Base-by-base conservation (phyloP, 2,888 invertebrate genomes). In the Oxycera nigricornis region DNA sequence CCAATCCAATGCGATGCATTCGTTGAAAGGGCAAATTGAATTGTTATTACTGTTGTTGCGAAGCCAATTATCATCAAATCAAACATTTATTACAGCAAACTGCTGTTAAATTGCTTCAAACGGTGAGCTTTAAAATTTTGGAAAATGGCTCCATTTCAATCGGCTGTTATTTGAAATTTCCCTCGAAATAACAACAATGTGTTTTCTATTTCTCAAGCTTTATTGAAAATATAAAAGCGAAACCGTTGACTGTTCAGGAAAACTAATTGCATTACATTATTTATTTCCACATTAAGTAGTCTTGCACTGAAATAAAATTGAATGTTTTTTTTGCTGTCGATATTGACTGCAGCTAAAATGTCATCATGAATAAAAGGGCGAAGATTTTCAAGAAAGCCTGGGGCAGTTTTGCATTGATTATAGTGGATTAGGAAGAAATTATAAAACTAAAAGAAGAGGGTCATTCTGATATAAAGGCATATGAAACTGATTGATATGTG, bases 241-340 rank as follows among this genome's bases (percentile, higher is more conserved):
- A 74, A 74, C 76, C 74, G 76, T 76, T 74, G 76, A 76, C 74
- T 76, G 74, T 74, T 72, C 76, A 73, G 74, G 73, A 76, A 76
- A 74, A 76, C 76, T 76, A 76, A 76, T 76, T 76, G 74, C 76
- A 72, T 76, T 76, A 76, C 76, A 76, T 76, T 74, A 76, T 76
- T 76, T 76, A 76, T 76, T 67, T 74, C n/a, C n/a, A n/a, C n/a
- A n/a, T n/a, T n/a, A n/a, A n/a, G n/a, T n/a, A n/a, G n/a, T n/a
- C n/a, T n/a, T n/a, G n/a, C n/a, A n/a, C n/a, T n/a, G n/a, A n/a
- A n/a, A n/a, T n/a, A n/a, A n/a, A n/a, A n/a, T n/a, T n/a, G n/a
- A n/a, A n/a, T n/a, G n/a, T n/a, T n/a, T n/a, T n/a, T n/a, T n/a
- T n/a, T n/a, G n/a, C n/a, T n/a, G n/a, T n/a, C n/a, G n/a, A n/a